Evolutionary conservation across 2,888 invertebrate genomes (phyloP).

Genomic region (Morpho helenor): DNA sequence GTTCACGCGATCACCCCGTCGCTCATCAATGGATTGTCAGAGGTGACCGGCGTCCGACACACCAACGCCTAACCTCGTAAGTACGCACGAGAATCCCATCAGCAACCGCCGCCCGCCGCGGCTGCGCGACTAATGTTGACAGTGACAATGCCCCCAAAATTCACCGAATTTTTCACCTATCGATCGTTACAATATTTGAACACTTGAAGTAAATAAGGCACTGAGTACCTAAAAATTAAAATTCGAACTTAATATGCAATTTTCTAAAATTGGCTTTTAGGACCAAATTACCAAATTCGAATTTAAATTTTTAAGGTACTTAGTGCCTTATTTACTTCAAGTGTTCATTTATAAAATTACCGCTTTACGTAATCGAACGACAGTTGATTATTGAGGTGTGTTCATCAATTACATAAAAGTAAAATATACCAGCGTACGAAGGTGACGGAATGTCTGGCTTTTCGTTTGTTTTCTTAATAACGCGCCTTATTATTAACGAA

Average conservation of each 20-base stretch:
- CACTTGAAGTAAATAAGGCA: too few relatives aligned
- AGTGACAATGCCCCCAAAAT: conserved; percentile 35
- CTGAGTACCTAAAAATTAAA: too few relatives aligned
- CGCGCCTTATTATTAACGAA: neutral
- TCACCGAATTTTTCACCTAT: conserved; percentile 47
- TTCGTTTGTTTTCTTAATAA: neutral
- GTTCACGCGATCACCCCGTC: conserved; percentile 37
- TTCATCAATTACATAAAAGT: conserved; percentile 45
- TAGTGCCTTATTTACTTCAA: too few relatives aligned
- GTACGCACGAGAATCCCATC: conserved; percentile 16
- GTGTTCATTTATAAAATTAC: conserved; percentile 43
- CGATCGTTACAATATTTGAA: conserved; percentile 40
- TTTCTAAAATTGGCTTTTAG: too few relatives aligned
- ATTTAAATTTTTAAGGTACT: too few relatives aligned
- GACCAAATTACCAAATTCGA: too few relatives aligned
- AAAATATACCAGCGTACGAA: conserved; percentile 8
- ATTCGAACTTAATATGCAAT: too few relatives aligned
- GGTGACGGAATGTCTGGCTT: neutral
- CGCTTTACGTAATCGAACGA: conserved; percentile 68
- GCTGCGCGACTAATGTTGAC: conserved; percentile 1
- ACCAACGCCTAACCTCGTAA: conserved; percentile 28
- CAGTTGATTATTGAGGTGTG: conserved; percentile 51
- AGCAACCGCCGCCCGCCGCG: neutral
- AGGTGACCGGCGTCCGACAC: conserved; percentile 56
- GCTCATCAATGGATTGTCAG: conserved; percentile 64